Evolutionary conservation across 2,113 vertebrate species (phyloP).

Genomic region (Gallinago media): DNA sequence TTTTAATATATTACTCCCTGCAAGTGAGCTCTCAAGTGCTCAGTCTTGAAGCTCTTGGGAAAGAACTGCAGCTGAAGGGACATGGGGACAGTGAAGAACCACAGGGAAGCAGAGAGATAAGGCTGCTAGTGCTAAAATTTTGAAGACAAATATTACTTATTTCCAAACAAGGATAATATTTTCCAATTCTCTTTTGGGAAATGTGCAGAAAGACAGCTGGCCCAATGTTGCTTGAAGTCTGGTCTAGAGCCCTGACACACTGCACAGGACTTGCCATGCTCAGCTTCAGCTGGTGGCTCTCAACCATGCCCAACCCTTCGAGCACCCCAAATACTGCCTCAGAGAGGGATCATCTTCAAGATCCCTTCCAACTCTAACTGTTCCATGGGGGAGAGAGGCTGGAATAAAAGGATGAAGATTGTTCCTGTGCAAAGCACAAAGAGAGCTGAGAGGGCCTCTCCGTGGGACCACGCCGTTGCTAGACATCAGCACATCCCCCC

Average conservation of each 20-base stretch:
- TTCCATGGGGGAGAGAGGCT: not conserved
- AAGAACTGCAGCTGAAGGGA: not conserved
- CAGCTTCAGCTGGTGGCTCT: not conserved
- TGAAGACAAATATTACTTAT: not conserved
- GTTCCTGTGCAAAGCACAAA: not conserved
- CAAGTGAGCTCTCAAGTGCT: not conserved
- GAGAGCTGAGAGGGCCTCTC: not conserved
- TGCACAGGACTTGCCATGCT: not conserved
- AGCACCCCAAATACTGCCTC: not conserved
- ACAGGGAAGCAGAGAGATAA: not conserved
- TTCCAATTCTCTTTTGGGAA: not conserved
- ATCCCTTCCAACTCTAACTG: too few species aligned
- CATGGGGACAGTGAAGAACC: not conserved
- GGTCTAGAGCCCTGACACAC: not conserved
- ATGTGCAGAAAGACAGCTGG: not conserved
- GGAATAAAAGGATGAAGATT: not conserved
- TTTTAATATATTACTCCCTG: not conserved
- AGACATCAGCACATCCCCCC: not conserved
- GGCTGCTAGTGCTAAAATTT: not conserved
- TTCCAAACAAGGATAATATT: not conserved
- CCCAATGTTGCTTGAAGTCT: not conserved
- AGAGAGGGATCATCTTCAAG: not conserved
- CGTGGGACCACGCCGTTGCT: fast-evolving
- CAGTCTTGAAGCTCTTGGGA: not conserved
- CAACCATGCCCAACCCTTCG: not conserved